Base-by-base conservation (phyloP, 2,797 vertebrate genomes). In the Megaceryle alcyon region DNA sequence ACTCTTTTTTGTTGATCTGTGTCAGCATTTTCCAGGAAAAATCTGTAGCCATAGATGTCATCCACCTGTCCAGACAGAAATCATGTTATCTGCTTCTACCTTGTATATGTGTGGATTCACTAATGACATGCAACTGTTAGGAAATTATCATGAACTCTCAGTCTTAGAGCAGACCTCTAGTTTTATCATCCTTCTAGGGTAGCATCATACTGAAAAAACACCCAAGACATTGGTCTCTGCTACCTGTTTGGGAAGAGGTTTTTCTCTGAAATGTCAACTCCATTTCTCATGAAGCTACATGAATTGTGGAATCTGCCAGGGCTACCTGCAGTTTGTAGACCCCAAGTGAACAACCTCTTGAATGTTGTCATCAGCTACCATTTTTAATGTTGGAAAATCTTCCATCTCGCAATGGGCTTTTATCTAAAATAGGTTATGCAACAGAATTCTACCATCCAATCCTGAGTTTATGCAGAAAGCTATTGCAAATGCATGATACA, bases 21-120 rank as follows among this genome's bases (percentile, higher is more conserved):
- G 56, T 56, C 82, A 92, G 9, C 23, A 43, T 86, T 92, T 94
- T 86, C 64, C 44, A 37, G 68, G 70, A 76, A 94, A 84, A 75
- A 39, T 15, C 41, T 64, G 7, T 14, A 68, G 29, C 29, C 18
- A 10, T 70, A 70, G 79, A 80, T 29, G 68, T 15, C 22, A 79
- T 72, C 64, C 39, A 28, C 86, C 51, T 89, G 60, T 53, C 44
- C 21, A 82, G 35, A 26, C 73, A 78, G 82, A 89, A 87, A 48
- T 22, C 31, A 49, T 31, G 69, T 77, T 97, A 93, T 92, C 94
- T 91, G 87, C 87, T 96, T 81, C 80, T 96, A 86, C 94, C 82
- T 95, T 84, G 44, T 91, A 3, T 82, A n/a, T 76, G 10, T 51
- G 60, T 48, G 63, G 63, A 87, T 95, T 97, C 77, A 92, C 65